Evolutionary conservation across 2,888 invertebrate species (phyloP).

Genomic region (Gerris lacustris): DNA sequence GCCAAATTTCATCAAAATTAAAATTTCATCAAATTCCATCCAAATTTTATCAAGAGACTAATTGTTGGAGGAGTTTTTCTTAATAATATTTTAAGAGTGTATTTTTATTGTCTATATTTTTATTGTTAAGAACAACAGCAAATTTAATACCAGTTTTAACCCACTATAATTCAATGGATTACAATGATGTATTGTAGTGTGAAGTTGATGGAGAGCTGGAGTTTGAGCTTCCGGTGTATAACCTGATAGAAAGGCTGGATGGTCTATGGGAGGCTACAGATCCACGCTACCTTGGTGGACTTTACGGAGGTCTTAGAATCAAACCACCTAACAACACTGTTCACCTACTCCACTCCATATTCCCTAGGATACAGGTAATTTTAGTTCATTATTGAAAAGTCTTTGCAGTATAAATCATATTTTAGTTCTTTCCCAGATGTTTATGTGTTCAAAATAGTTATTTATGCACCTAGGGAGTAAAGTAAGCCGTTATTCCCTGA

Average conservation of each 20-base stretch:
- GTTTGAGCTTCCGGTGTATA: conserved; percentile 63
- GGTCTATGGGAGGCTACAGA: conserved; percentile 54
- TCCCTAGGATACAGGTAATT: conserved; percentile 52
- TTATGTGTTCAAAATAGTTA: neutral
- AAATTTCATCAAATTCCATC: no score
- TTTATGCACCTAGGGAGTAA: no score
- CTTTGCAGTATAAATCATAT: conserved; percentile 17
- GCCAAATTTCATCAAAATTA: no score
- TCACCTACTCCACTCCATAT: conserved; percentile 51
- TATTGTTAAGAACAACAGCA: no score
- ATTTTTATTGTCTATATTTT: no score
- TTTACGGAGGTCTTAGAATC: conserved; percentile 53
- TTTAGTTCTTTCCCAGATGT: neutral
- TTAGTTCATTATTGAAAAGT: neutral
- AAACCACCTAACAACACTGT: conserved; percentile 45
- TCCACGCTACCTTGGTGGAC: conserved; percentile 39
- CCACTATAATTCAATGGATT: no score
- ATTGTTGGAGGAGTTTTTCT: no score
- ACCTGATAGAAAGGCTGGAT: conserved; percentile 50
- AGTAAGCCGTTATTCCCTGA: no score
- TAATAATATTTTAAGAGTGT: no score
- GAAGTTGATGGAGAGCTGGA: conserved; percentile 58
- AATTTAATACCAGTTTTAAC: no score
- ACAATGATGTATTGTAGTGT: conserved; percentile 39
- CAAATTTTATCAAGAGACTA: no score